Evolutionary conservation across 1,140 invertebrate species (phyloP).

Genomic region (Drosophila lacertosa): DNA sequence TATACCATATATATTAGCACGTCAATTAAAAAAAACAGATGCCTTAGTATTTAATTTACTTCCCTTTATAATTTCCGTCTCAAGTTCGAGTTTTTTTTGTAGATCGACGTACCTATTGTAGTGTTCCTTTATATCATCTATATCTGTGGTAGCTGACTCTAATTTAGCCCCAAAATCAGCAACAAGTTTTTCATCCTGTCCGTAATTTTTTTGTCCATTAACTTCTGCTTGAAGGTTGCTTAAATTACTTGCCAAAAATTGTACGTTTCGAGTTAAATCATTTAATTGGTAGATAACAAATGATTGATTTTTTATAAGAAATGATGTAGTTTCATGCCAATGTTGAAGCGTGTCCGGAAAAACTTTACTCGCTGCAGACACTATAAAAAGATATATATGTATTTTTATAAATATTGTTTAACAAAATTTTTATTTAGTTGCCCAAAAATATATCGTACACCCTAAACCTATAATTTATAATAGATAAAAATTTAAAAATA

Average conservation of each 20-base stretch:
- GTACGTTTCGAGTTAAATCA: slow-evolving; percentile 62
- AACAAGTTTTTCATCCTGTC: slow-evolving; percentile 76
- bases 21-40: not conserved
- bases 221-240: slow-evolving; percentile 53
- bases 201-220: slow-evolving; percentile 65
- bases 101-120: slow-evolving; percentile 62
- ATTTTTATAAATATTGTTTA: slow-evolving; percentile 19
- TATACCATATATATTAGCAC: not conserved
- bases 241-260: slow-evolving; percentile 61
- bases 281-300: slow-evolving; percentile 55
- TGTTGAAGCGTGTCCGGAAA: slow-evolving; percentile 87
- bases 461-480: not conserved
- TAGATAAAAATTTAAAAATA: too few relatives aligned
- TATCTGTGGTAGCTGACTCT: slow-evolving; percentile 69
- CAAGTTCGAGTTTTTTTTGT: slow-evolving; percentile 59
- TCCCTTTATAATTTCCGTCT: slow-evolving; percentile 63
- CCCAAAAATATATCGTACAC: not conserved
- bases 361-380: slow-evolving; percentile 86
- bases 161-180: slow-evolving; percentile 82
- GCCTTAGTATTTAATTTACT: not conserved
- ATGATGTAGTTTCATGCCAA: slow-evolving; percentile 86
- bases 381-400: slow-evolving; percentile 69
- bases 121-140: slow-evolving; percentile 76
- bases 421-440: not conserved
- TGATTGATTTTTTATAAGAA: slow-evolving; percentile 87